Evolutionary conservation across 2,797 vertebrate species (phyloP).

Genomic region (Notolepis coatsorum): DNA sequence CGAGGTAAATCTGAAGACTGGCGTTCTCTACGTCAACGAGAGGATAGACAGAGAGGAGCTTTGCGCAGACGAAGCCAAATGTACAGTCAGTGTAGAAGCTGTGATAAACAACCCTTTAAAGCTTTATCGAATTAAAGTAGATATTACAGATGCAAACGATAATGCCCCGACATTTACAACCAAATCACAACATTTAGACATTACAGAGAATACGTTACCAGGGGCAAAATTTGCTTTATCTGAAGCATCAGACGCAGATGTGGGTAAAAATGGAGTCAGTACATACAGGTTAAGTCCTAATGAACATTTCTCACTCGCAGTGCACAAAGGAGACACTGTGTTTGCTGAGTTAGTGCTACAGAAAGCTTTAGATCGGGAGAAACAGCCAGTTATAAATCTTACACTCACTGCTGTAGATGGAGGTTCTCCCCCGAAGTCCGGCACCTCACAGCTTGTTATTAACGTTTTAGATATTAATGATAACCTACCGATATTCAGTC

Average conservation of each 20-base stretch:
- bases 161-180: no score
- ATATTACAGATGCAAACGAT: no score
- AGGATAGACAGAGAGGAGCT: no score
- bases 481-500: constrained; percentile 68
- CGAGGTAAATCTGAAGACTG: no score
- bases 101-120: no score
- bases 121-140: no score
- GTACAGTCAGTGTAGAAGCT: no score
- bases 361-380: constrained; percentile 70
- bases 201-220: no score
- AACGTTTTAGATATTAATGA: constrained; percentile 71
- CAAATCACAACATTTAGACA: no score
- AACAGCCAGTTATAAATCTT: constrained; percentile 56
- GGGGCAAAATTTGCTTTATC: constrained; percentile 34
- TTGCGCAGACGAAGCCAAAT: no score
- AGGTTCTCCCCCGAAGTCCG: constrained; percentile 63
- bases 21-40: no score
- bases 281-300: constrained; percentile 65
- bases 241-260: constrained; percentile 71
- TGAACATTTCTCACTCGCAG: constrained; percentile 57
- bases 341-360: constrained; percentile 67
- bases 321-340: constrained; percentile 46
- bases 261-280: constrained; percentile 71
- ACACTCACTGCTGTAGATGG: constrained; percentile 63
- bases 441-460: constrained; percentile 55